Evolutionary conservation across 1,140 invertebrate genomes (phyloP), one percentile per base, ranked within the genome.

Genomic region (Tetramorium parvispinum): DNA sequence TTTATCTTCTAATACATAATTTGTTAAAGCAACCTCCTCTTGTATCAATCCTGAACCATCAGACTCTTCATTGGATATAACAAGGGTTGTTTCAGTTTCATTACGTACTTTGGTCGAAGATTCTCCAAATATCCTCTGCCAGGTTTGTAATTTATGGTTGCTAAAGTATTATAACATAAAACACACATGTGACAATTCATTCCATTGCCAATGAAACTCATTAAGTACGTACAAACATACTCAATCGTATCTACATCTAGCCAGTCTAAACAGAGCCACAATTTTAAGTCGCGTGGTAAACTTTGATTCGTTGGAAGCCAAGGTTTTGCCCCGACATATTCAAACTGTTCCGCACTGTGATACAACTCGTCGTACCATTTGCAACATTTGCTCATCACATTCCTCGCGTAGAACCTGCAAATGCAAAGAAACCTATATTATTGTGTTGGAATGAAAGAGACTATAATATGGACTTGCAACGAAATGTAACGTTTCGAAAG

Each of bases 341-440:
- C 91, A 11, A 96, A 94, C 70, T 91, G 87, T 70, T 94, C 76
- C 70, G 94, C 59, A 88, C 92, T 96, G 49, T 90, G 87, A 78
- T 95, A 93, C 43, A 97, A 88, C 65, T 91, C 91, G 18, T 93
- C 91, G 87, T 96, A 96, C 96, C 96, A 96, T 32, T 91, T 92
- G 85, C 95, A 96, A 32, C 94, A 93, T 88, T 95, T 95, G 85
- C 94, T 94, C 7, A 96, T 86, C 53, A 96, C 87, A 43, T 96
- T 90, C 79, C 94, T 93, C 8, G 95, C 94, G 71, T 96, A 70
- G 24, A 93, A 40, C 94, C 95, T 95, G 59, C 0, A 81, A 85
- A 49, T 95, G 59, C 0, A 81, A 85, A 49, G 16, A 79, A 66
- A 78, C 16, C 68, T 7, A 75, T 40, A 87, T 68, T 51, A 11